Evolutionary conservation across 2,113 vertebrate genomes (phyloP), one percentile per base, ranked within the genome.

Genomic region (Prunella himalayana): DNA sequence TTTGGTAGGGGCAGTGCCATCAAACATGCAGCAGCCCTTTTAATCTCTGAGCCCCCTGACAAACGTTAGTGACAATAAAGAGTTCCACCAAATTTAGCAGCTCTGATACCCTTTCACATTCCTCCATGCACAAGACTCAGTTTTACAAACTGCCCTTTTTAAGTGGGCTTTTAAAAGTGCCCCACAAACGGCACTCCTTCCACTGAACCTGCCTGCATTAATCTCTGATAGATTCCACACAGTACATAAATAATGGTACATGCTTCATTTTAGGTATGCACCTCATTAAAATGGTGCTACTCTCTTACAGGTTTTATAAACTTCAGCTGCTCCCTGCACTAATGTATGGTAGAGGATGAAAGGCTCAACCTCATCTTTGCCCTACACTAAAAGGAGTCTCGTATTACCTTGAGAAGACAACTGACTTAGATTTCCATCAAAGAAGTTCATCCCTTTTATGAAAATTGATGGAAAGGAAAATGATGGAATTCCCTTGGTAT

Each of bases 161-260:
- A 93, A 94, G 65, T 15, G 15, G 31, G 63, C 59, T 97, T 93
- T 95, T 76, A 19, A 39, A 95, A 77, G 71, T 66, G 64, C 79
- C 59, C 57, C 54, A 70, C 76, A 78, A 85, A 56, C 15, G 79
- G 75, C 44, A 77, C 76, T 92, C 49, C 47, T 71, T 86, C 24
- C 60, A 78, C 64, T 85, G 85, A 95, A 61, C 79, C 65, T 73
- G 68, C 75, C 68, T 73, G 41, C 13, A 13, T 81, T 90, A 90
- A 92, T 90, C 90, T 86, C 80, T 10, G 17, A 65, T 65, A 90
- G 78, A 86, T 90, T 77, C 92, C 95, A 95, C 44, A 66, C 88
- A 94, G 88, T 60, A 90, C 90, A 95, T 93, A 95, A 96, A 97
- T 94, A 95, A 96, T 3, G 13, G 64, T 30, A 45, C 51, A 24